phyloP scores from a whole-genome alignment of 2,797 vertebrate genomes.

The Cossypha caffra region DNA sequence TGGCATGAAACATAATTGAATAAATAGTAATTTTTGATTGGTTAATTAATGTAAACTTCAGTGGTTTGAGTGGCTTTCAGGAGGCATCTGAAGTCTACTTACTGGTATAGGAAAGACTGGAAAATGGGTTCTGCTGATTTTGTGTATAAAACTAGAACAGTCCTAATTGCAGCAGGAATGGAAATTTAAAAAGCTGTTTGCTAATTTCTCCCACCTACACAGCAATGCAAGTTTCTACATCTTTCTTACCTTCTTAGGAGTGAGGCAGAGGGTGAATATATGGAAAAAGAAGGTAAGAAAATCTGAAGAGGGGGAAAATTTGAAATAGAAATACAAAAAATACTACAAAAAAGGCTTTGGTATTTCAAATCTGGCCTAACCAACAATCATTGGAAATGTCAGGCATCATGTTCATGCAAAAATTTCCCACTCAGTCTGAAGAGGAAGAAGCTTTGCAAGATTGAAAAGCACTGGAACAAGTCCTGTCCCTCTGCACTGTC shows the following conservation, averaged over 20 bases:
- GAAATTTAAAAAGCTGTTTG: neutral
- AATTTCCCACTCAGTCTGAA: neutral
- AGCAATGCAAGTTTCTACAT: neutral
- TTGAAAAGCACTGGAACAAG: neutral
- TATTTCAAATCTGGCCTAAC: neutral
- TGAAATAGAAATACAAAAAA: constrained; percentile 5
- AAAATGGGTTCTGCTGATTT: neutral
- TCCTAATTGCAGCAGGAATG: neutral
- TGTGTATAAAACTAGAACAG: neutral
- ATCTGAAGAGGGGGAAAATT: neutral
- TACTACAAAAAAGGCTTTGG: neutral
- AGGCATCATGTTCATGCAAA: neutral
- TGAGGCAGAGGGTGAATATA: neutral
- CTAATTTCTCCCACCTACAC: neutral
- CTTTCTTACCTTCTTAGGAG: neutral
- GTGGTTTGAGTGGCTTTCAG: neutral
- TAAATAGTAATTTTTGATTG: neutral
- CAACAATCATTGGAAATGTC: neutral
- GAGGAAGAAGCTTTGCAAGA: neutral
- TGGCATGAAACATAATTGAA: neutral
- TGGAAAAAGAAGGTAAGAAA: neutral
- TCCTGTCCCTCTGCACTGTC: neutral
- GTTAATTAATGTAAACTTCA: neutral
- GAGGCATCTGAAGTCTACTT: neutral
- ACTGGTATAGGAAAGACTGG: neutral